Evolutionary conservation across 2,113 vertebrate genomes (phyloP).

Genomic region (Chaenogobius annularis): DNA sequence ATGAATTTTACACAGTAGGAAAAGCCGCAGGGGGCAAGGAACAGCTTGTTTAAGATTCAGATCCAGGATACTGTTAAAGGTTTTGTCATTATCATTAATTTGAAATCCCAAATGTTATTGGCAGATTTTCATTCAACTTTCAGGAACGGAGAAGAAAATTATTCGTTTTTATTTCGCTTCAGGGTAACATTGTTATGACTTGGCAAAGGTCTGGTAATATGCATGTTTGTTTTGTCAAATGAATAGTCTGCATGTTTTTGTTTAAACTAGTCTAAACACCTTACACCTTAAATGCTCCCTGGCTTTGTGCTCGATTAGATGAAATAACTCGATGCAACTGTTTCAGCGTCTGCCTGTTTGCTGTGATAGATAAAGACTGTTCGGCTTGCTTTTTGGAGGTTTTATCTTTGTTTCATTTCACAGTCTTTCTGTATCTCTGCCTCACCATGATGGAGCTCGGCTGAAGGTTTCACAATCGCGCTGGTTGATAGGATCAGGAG

Average conservation of each 20-base stretch:
- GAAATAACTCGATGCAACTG: constrained; percentile 49
- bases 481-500: constrained; percentile 17
- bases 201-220: background rate
- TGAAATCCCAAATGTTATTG: constrained; percentile 1
- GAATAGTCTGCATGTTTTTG: background rate
- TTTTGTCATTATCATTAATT: constrained; percentile 7
- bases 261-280: background rate
- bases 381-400: constrained; percentile 19
- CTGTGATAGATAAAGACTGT: constrained; percentile 34
- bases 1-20: background rate
- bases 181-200: background rate
- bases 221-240: background rate
- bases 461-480: constrained; percentile 22
- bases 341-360: constrained; percentile 36
- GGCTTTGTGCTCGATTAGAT: constrained; percentile 3
- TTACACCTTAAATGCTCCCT: background rate
- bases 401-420: constrained; percentile 35
- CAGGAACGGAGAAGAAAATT: background rate
- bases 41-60: constrained; percentile 1
- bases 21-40: background rate
- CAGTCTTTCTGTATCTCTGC: constrained; percentile 7
- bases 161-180: background rate
- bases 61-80: background rate
- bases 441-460: constrained; percentile 15
- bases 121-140: background rate